Evolutionary conservation across 2,797 vertebrate genomes (phyloP), one percentile per base, ranked within the genome.

Genomic region (Melanogrammus aeglefinus): DNA sequence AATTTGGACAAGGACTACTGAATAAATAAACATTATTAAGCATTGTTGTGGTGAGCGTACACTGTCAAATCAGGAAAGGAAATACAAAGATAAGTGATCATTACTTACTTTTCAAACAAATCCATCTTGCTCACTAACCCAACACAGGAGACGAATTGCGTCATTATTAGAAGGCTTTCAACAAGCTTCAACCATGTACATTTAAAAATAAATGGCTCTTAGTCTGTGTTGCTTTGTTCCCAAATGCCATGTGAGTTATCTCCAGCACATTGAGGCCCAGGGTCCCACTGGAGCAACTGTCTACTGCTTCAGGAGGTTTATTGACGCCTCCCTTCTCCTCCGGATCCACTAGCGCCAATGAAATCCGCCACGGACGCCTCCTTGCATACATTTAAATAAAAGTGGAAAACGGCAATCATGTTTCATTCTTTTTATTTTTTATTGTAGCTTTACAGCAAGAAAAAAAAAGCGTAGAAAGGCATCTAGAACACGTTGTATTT

Each of bases 361-460:
- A 24, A 63, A 63, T 63, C 21, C 24, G 9, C 63, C 63, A 69
- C 63, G 63, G 63, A 69, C 63, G 9, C 24, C 63, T 69, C 63
- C 63, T 69, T n/a, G 63, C 63, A 69, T 69, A 69, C 27, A 69
- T 69, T 69, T 27, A 9, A 69, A 27, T 69, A 69, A 69, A 69
- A 69, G n/a, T n/a, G 10, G n/a, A 29, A 69, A 69, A 24, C 9
- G 63, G 63, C 10, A 1, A 13, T 69, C 24, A 27, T 10, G 63
- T 69, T 24, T 69, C 29, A 1, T 27, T 69, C 9, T 27, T 69
- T 24, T 24, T 9, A 24, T 12, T n/a, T 8, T 5, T 66, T n/a
- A 10, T 24, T 66, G 24, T 8, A 69, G 63, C 63, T 27, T 69
- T 27, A 27, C 24, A 27, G 27, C 9, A 10, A 29, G 63, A 24